Evolutionary conservation across 1,140 invertebrate species (phyloP).

Genomic region (Scaptomyza montana): DNA sequence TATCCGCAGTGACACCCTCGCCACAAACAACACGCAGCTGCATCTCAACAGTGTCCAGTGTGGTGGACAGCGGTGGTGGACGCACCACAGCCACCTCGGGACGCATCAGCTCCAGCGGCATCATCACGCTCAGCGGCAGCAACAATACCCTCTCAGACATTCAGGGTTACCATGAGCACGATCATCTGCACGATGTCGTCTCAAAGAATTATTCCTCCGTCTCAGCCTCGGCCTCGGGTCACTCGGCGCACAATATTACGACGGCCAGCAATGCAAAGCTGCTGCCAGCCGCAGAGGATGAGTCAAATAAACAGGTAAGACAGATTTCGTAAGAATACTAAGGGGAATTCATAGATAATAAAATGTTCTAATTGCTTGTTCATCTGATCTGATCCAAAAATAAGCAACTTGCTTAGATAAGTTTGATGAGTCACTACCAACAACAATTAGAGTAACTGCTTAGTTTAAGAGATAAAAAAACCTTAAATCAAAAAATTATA

Average conservation of each 20-base stretch:
- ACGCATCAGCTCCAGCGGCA: conserved; percentile 77
- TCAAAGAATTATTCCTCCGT: conserved; percentile 68
- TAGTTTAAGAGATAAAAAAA: no score
- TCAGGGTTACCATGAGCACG: conserved; percentile 62
- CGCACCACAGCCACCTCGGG: conserved; percentile 79
- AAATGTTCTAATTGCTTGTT: background rate
- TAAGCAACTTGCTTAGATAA: no score
- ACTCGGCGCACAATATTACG: conserved; percentile 71
- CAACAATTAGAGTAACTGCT: no score
- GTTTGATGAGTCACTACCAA: no score
- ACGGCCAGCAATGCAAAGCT: conserved; percentile 79
- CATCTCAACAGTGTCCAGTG: conserved; percentile 78
- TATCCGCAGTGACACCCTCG: conserved; percentile 68
- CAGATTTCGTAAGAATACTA: background rate
- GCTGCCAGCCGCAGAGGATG: conserved; percentile 68
- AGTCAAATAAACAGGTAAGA: conserved; percentile 80
- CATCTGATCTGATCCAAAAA: background rate
- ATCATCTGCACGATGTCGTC: conserved; percentile 63
- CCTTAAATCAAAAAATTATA: no score
- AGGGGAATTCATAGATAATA: background rate
- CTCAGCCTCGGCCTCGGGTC: conserved; percentile 55
- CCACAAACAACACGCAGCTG: conserved; percentile 79
- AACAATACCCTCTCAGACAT: conserved; percentile 80
- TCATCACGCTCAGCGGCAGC: conserved; percentile 76
- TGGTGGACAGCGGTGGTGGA: conserved; percentile 72